These are phyloP conservation scores for Callospermophilus lateralis DNA, from an alignment of 2,113 vertebrate species.

Conservation along the genomic window DNA sequence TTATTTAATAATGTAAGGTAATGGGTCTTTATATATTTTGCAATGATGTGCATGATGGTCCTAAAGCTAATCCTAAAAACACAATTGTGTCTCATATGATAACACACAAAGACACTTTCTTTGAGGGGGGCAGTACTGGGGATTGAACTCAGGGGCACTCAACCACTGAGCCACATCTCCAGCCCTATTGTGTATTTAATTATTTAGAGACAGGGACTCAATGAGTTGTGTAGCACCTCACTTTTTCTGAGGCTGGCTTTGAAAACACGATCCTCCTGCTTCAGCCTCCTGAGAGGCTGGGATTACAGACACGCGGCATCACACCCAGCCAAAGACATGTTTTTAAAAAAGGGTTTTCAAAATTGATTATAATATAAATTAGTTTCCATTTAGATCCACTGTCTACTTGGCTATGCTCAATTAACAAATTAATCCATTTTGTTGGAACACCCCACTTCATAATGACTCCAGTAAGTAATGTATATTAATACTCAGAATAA, in stretches of 20 bases:
- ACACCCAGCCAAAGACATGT: neutral
- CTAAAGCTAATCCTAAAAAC: conserved; percentile 44
- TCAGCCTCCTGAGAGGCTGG: no score
- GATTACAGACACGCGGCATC: no score
- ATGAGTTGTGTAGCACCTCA: no score
- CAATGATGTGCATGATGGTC: neutral
- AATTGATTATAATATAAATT: neutral
- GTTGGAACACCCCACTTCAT: neutral
- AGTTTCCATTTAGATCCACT: neutral
- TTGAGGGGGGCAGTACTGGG: no score
- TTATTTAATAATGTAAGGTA: neutral
- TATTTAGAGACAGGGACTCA: no score
- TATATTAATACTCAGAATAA: neutral
- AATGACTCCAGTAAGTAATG: neutral
- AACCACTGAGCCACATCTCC: no score
- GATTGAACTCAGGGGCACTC: no score
- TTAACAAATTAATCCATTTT: neutral
- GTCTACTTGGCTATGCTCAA: neutral
- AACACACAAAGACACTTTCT: neutral
- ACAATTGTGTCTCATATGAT: neutral
- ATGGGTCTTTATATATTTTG: conserved; percentile 30
- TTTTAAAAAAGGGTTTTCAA: conserved; percentile 47
- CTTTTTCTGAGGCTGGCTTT: no score
- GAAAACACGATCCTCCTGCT: no score
- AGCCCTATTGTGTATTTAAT: no score